Evolutionary conservation across 2,888 invertebrate species (phyloP).

Genomic region (Dichetophora obliterata): DNA sequence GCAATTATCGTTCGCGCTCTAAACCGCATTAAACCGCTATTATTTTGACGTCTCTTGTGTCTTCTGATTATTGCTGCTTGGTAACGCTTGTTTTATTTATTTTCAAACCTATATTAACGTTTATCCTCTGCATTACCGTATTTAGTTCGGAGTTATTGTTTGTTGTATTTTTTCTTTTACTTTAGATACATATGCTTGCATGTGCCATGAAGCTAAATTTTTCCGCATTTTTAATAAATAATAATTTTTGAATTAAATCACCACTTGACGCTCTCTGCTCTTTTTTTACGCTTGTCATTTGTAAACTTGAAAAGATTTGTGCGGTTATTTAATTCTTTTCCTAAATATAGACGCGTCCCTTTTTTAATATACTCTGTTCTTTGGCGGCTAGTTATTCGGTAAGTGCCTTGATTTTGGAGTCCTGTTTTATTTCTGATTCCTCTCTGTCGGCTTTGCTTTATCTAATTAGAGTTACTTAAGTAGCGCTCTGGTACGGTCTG

Average conservation of each 20-base stretch:
- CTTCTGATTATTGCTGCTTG: conserved; percentile 7
- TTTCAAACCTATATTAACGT: not conserved
- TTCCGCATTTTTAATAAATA: conserved; percentile 1
- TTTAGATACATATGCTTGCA: not conserved
- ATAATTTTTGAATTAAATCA: conserved; percentile 9
- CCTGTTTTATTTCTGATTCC: not conserved
- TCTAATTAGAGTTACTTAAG: conserved; percentile 5
- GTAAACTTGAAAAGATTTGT: not conserved
- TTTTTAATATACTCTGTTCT: not conserved
- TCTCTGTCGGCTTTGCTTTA: not conserved
- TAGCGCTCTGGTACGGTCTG: not conserved
- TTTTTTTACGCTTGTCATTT: not conserved
- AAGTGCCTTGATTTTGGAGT: not conserved
- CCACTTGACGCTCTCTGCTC: not conserved
- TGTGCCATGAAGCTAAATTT: not conserved
- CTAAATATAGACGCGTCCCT: not conserved
- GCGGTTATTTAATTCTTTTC: not conserved
- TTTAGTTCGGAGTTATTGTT: not conserved
- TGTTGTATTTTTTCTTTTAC: not conserved
- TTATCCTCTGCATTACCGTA: not conserved
- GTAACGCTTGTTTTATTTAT: too few relatives aligned
- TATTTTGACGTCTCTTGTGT: conserved; percentile 2
- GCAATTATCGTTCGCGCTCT: conserved; percentile 32
- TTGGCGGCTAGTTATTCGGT: not conserved
- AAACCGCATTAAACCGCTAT: conserved; percentile 31